phyloP scores from a whole-genome alignment of 2,113 vertebrate genomes.

The Psephotus haematonotus region DNA sequence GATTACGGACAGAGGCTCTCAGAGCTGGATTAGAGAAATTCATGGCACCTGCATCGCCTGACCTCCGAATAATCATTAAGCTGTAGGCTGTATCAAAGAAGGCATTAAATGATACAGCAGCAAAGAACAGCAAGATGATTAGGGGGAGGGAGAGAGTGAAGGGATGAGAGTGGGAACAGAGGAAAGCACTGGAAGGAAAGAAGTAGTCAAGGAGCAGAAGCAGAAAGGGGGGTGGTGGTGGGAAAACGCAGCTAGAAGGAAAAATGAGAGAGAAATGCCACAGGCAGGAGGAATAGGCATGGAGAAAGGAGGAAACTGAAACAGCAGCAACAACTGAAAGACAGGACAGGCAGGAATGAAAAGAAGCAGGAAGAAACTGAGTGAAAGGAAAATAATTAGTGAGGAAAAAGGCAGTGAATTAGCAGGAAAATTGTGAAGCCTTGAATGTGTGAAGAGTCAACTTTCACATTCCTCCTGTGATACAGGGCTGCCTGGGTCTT shows the following conservation, averaged over 20 bases:
- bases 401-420: background rate
- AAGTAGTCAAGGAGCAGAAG: background rate
- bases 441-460: background rate
- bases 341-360: background rate
- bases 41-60: slow-evolving; percentile 79
- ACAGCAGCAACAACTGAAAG: background rate
- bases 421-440: slow-evolving; percentile 1
- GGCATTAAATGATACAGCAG: slow-evolving; percentile 77
- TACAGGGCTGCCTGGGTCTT: background rate
- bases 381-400: background rate
- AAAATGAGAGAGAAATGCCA: background rate
- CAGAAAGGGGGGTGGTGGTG: background rate
- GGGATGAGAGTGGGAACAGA: background rate
- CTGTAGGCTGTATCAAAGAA: slow-evolving; percentile 81
- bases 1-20: slow-evolving; percentile 78
- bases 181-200: background rate
- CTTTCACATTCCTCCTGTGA: background rate
- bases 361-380: background rate
- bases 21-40: slow-evolving; percentile 73
- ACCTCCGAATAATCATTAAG: slow-evolving; percentile 79
- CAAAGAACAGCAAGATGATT: slow-evolving; percentile 59
- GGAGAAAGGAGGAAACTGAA: background rate
- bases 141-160: background rate
- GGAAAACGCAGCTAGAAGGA: background rate
- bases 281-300: background rate